Evolutionary conservation across 2,113 vertebrate genomes (phyloP).

Genomic region (Muntiacus reevesi): DNA sequence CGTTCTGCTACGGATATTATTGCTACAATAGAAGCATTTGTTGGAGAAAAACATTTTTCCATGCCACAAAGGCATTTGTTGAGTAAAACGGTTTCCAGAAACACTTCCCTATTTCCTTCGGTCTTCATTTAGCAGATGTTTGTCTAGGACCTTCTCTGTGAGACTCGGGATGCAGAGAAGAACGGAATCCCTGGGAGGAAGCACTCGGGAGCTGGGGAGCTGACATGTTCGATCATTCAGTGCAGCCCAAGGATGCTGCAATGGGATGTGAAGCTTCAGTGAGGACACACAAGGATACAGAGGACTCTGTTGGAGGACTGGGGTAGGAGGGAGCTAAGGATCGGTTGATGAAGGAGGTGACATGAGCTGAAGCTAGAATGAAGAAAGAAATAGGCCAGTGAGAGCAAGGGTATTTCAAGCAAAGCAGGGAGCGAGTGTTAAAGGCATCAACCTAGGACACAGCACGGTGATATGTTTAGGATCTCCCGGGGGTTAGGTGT

Average conservation of each 20-base stretch:
- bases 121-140: constrained; percentile 2
- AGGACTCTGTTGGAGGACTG: neutral
- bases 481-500: too few species aligned
- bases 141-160: neutral
- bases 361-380: neutral
- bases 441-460: neutral
- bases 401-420: neutral
- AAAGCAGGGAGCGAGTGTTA: neutral
- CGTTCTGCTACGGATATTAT: neutral
- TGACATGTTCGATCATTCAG: neutral
- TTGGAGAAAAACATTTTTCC: neutral
- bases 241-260: accelerated
- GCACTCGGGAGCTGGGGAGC: neutral
- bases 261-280: neutral
- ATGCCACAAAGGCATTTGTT: neutral
- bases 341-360: neutral
- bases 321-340: neutral
- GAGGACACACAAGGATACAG: neutral
- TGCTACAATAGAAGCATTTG: neutral
- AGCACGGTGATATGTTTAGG: accelerated
- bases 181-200: neutral
- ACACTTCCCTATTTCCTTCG: neutral
- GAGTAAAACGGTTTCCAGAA: constrained; percentile 12
- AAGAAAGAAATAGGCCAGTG: neutral
- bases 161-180: neutral